These are phyloP conservation scores for Leuciscus waleckii DNA, from an alignment of 2,797 vertebrate species.

Conservation along the genomic window DNA sequence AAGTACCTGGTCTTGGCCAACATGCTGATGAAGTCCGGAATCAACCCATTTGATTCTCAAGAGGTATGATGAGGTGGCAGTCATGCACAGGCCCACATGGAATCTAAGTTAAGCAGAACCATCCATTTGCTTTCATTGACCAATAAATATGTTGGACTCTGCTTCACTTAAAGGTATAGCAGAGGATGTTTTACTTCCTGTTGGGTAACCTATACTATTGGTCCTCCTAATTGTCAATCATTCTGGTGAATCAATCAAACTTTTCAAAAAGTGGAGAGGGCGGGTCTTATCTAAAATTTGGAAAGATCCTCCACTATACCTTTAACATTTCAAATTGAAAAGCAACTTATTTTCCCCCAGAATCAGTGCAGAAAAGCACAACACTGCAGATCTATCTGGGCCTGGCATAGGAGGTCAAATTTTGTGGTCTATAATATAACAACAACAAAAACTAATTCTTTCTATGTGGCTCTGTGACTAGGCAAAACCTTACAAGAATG, in stretches of 20 bases:
- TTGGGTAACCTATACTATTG: too few relatives aligned
- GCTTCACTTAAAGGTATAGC: too few relatives aligned
- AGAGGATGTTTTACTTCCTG: too few relatives aligned
- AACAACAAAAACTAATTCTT: background rate
- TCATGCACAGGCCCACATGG: background rate
- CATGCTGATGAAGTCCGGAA: conserved; percentile 99
- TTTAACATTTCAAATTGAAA: too few relatives aligned
- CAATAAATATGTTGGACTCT: too few relatives aligned
- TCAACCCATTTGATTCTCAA: conserved; percentile 99
- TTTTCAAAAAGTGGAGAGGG: too few relatives aligned
- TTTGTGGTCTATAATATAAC: conserved; percentile 7
- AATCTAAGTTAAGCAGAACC: too few relatives aligned
- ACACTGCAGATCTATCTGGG: background rate
- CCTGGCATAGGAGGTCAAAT: background rate
- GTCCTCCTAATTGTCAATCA: too few relatives aligned
- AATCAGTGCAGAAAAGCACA: background rate
- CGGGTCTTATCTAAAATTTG: too few relatives aligned
- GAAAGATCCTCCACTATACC: too few relatives aligned
- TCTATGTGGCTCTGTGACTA: conserved; percentile 63
- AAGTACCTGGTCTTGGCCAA: conserved; percentile 99
- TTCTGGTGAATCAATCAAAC: too few relatives aligned
- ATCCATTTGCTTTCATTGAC: background rate
- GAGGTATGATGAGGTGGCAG: conserved; percentile 80
- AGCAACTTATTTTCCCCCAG: background rate
- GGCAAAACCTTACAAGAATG: conserved; percentile 99